Percentiles rank a stretch among this genome's conserved stretches.
phyloP scores from a whole-genome alignment of 2,888 invertebrate species.

The Palloptera scutellata region DNA sequence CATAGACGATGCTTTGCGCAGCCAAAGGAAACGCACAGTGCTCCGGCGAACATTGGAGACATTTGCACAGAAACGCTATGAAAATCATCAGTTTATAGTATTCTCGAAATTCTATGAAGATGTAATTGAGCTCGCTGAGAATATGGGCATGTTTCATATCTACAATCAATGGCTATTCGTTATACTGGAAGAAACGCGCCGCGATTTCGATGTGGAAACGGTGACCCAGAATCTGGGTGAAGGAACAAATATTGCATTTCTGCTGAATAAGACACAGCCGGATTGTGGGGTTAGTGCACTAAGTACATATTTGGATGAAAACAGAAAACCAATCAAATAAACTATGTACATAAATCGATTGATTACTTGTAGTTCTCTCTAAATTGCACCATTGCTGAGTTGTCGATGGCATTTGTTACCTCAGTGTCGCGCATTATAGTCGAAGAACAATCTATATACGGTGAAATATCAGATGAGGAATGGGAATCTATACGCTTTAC shows the following conservation, averaged over 20 bases:
- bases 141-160: slow-evolving; percentile 73
- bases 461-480: slow-evolving; percentile 83
- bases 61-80: slow-evolving; percentile 46
- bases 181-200: slow-evolving; percentile 69
- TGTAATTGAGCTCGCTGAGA: slow-evolving; percentile 75
- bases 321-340: neutral
- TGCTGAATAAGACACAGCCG: slow-evolving; percentile 72
- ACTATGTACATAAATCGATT: too few relatives aligned
- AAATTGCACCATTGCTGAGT: slow-evolving; percentile 74
- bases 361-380: slow-evolving; percentile 49
- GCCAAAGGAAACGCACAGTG: slow-evolving; percentile 51
- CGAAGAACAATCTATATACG: slow-evolving; percentile 76
- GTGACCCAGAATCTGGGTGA: slow-evolving; percentile 72
- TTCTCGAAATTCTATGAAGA: slow-evolving; percentile 64
- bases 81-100: slow-evolving; percentile 55
- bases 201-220: slow-evolving; percentile 64
- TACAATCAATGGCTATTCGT: slow-evolving; percentile 85
- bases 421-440: slow-evolving; percentile 74
- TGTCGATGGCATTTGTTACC: slow-evolving; percentile 73
- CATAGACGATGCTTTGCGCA: slow-evolving; percentile 52
- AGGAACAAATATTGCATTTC: slow-evolving; percentile 83
- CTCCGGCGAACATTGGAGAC: slow-evolving; percentile 48
- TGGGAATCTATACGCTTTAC: slow-evolving; percentile 82
- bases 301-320: too few relatives aligned
- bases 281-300: slow-evolving; percentile 68